These are phyloP conservation scores for Rachycentron canadum DNA, from an alignment of 2,797 vertebrate species.

Conservation along the genomic window DNA sequence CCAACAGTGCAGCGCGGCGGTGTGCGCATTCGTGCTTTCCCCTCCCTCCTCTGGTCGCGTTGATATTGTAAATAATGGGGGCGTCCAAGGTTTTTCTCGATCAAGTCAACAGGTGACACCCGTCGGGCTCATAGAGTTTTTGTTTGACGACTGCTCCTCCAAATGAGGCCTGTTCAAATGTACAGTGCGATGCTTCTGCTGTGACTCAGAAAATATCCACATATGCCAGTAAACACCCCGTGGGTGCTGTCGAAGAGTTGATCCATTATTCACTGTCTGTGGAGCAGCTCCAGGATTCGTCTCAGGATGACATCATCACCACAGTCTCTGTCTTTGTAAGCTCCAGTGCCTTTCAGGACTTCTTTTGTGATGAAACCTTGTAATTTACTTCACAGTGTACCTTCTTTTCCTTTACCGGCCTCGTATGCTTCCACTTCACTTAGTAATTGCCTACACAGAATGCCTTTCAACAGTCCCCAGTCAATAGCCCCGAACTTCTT, in stretches of 20 bases:
- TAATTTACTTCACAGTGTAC: conserved; percentile 62
- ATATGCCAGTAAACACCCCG: conserved; percentile 8
- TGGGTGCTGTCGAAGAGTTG: conserved; percentile 28
- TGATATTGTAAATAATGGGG: not conserved
- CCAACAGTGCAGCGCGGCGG: not conserved
- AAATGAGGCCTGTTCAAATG: conserved; percentile 25
- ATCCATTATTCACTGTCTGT: conserved; percentile 49
- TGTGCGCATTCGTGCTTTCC: not conserved
- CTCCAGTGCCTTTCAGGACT: conserved; percentile 58
- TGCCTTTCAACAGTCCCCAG: conserved; percentile 71
- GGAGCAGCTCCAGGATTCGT: conserved; percentile 46
- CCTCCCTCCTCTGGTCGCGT: not conserved
- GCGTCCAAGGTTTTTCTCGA: not conserved
- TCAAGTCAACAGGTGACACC: not conserved
- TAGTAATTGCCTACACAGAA: conserved; percentile 68
- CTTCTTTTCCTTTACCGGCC: conserved; percentile 49
- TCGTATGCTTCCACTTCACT: conserved; percentile 66
- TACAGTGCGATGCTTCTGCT: not conserved
- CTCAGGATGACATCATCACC: conserved; percentile 47
- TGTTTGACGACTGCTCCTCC: conserved; percentile 7
- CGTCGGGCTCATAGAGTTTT: not conserved
- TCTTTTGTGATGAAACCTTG: conserved; percentile 69
- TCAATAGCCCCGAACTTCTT: conserved; percentile 53
- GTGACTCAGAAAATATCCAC: conserved; percentile 8
- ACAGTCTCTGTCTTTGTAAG: conserved; percentile 41